Evolutionary conservation across 2,888 invertebrate genomes (phyloP).

Genomic region (Anagyrus pseudococci): DNA sequence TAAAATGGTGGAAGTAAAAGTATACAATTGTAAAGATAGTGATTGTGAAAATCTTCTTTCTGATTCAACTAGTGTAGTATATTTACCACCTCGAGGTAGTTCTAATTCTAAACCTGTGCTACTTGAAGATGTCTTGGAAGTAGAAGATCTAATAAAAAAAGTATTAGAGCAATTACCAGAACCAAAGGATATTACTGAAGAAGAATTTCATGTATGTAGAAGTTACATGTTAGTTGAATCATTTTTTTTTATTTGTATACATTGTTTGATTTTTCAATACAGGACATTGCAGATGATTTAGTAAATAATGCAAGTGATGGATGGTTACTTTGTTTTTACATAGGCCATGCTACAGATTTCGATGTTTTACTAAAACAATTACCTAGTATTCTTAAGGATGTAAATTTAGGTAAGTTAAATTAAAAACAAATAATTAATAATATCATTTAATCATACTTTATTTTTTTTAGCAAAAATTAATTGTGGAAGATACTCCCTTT

Average conservation of each 20-base stretch:
- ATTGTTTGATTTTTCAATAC: slow-evolving; percentile 5
- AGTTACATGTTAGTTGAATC: background rate
- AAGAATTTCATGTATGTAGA: slow-evolving; percentile 68
- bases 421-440: background rate
- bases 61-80: slow-evolving; percentile 44
- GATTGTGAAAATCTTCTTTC: slow-evolving; percentile 43
- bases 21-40: slow-evolving; percentile 44
- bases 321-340: slow-evolving; percentile 67
- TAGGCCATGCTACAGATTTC: slow-evolving; percentile 64
- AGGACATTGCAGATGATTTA: slow-evolving; percentile 32
- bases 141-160: slow-evolving; percentile 67
- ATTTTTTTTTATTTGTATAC: slow-evolving; percentile 7
- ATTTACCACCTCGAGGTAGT: slow-evolving; percentile 44
- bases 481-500: slow-evolving; percentile 66
- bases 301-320: slow-evolving; percentile 53
- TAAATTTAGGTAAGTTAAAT: slow-evolving; percentile 63
- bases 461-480: slow-evolving; percentile 67
- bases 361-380: slow-evolving; percentile 70
- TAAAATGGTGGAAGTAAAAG: slow-evolving; percentile 46
- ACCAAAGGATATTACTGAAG: slow-evolving; percentile 66
- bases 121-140: slow-evolving; percentile 53
- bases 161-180: slow-evolving; percentile 70
- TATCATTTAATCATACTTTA: background rate
- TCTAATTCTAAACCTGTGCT: slow-evolving; percentile 55
- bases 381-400: slow-evolving; percentile 66